Base-by-base conservation (phyloP, 2,888 invertebrate genomes). In the Blera fallax region DNA sequence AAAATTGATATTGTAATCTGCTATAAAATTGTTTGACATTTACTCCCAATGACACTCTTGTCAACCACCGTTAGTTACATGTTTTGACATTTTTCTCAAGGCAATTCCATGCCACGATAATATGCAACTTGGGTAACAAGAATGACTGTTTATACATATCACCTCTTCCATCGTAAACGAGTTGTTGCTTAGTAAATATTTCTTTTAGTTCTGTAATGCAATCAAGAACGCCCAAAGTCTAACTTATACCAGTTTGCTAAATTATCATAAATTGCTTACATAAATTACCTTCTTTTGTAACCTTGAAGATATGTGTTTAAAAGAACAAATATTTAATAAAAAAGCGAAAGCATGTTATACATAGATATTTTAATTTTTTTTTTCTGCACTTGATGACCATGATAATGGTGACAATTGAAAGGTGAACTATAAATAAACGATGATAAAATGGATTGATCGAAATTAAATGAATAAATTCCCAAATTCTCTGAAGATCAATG, bases 201-300 rank as follows among this genome's bases (percentile, higher is more conserved):
- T 60, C 45, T 67, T 45, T 34, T 52, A 67, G 27, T 32, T 52
- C 58, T 76, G 50, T 32, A 58, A 56, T 64, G 48, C 50, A 21
- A 76, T 82, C 40, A 50, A 56, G 76, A 82, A 76, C 81, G 81
- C 81, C 81, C 76, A 82, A 82, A 82, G 81, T 82, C 81, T 64
- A 76, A 76, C 27, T 48, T 58, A 76, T 70, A 70, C 81, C 81
- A 76, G 81, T 82, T 82, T 76, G 32, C 48, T 70, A 58, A 76
- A 82, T 82, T 82, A 82, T 64, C 81, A 82, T 82, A 82, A 82
- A 82, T 76, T 76, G 76, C 34, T 76, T 70, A 64, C 76, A 82
- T 82, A 82, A 70, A 82, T 82, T 82, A 76, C 27, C 58, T 64
- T 70, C 58, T 69, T n/a, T 50, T 29, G 56, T 65, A 82, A 82